Evolutionary conservation across 2,797 vertebrate genomes (phyloP), one percentile per base, ranked within the genome.

Genomic region (Zalophus californianus): DNA sequence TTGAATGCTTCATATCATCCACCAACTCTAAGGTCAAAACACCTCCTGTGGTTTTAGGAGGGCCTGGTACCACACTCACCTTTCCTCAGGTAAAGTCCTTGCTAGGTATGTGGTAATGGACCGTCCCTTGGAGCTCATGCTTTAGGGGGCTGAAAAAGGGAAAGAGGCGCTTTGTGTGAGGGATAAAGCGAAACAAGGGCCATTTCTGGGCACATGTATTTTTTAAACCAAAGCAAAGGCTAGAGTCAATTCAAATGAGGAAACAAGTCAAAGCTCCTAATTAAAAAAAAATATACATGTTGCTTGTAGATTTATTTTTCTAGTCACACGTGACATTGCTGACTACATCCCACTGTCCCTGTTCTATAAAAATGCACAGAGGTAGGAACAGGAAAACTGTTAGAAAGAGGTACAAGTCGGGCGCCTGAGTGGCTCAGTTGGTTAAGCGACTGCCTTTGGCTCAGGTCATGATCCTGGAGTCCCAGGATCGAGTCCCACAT

Each of bases 41-140:
- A 23, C 50, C 29, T 11, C 7, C 32, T 50, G 25, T 50, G 21
- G 15, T 44, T 79, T 66, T 73, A 66, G 29, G 60, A 72, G 23
- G 6, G 70, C 0, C 0, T 52, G 50, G 21, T 29, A 78, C 44
- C 92, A 93, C 10, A 29, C 91, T 98, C 98, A 99, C 99, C 99
- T 99, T 99, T 77, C 99, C 99, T 99, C 99, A 99, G 96, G 99
- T 99, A 79, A 99, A 99, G 85, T 99, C 98, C 98, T 99, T 99
- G 98, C 99, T 99, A 96, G 99, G 99, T 98, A 99, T 97, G 98
- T 99, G 99, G 97, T 99, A 99, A 98, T 99, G 99, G 32, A 99
- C 99, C 99, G 99, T 99, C 73, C 99, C 99, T 94, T 99, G 99
- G 98, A 99, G 99, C 97, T 99, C 99, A 15, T 99, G 99, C 96